Evolutionary conservation across 1,140 invertebrate species (phyloP).

Genomic region (Anastrepha obliqua): DNA sequence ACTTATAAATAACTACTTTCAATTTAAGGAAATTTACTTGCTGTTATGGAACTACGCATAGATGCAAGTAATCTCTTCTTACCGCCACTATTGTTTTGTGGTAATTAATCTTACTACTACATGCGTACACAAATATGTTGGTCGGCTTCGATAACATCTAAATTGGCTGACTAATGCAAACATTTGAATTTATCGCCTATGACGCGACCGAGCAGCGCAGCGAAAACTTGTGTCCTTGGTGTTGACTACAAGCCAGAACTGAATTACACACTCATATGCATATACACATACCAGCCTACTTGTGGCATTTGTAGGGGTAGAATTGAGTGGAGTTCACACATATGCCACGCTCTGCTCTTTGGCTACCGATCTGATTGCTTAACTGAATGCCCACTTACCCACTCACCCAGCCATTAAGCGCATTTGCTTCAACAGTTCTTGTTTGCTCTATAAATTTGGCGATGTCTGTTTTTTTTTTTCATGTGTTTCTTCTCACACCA

Average conservation of each 20-base stretch:
- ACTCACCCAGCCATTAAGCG: not conserved
- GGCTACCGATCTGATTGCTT: not conserved
- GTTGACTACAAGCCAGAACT: not conserved
- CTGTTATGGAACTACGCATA: no score
- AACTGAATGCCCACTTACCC: not conserved
- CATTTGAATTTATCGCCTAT: constrained; percentile 19
- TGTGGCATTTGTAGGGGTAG: not conserved
- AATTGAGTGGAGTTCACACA: not conserved
- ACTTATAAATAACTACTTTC: no score
- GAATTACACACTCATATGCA: not conserved
- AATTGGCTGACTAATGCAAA: constrained; percentile 14
- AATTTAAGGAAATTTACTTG: no score
- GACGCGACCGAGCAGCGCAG: not conserved
- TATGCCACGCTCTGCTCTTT: not conserved
- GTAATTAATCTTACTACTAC: not conserved
- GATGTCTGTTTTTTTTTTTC: no score
- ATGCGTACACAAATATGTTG: not conserved
- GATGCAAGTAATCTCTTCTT: no score
- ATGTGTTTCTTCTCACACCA: no score
- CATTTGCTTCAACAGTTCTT: not conserved
- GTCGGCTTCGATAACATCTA: not conserved
- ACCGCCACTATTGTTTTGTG: not conserved
- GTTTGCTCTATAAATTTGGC: constrained; percentile 22
- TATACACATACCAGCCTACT: not conserved
- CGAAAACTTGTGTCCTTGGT: not conserved